Conservation (phyloP, 2,113 vertebrate genomes). For the Rhinopomastus cyanomelas region DNA sequence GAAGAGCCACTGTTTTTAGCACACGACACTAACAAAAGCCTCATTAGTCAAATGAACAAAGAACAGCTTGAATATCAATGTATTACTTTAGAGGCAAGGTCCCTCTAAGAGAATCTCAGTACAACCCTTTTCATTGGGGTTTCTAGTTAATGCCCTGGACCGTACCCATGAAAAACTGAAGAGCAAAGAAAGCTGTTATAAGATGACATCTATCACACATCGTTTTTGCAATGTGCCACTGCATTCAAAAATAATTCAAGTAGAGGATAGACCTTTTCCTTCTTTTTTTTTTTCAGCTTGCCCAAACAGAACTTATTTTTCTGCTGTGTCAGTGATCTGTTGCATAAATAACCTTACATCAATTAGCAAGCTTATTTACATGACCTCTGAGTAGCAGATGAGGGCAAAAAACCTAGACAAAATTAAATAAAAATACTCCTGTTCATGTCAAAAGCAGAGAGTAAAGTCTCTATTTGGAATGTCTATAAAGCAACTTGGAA, state of each 20-base stretch:
- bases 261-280: not conserved
- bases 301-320: not conserved
- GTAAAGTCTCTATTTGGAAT: not conserved
- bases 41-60: constrained; percentile 62
- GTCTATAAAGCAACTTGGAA: not conserved
- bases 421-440: not conserved
- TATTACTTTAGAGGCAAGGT: constrained; percentile 41
- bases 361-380: constrained; percentile 28
- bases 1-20: constrained; percentile 55
- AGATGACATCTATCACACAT: not conserved
- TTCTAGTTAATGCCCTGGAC: not conserved
- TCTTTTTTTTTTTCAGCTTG: not conserved
- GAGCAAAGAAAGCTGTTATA: constrained; percentile 55
- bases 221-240: constrained; percentile 5
- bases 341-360: constrained; percentile 19
- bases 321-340: not conserved
- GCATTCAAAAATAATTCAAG: not conserved
- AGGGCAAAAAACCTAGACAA: not conserved
- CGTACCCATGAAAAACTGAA: constrained; percentile 43
- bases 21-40: constrained; percentile 65
- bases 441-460: not conserved
- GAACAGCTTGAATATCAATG: constrained; percentile 55
- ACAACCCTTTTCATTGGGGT: not conserved
- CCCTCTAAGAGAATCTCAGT: constrained; percentile 48
- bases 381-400: not conserved